Conservation (phyloP, 2,888 invertebrate species). For the Anoplius nigerrimus region DNA sequence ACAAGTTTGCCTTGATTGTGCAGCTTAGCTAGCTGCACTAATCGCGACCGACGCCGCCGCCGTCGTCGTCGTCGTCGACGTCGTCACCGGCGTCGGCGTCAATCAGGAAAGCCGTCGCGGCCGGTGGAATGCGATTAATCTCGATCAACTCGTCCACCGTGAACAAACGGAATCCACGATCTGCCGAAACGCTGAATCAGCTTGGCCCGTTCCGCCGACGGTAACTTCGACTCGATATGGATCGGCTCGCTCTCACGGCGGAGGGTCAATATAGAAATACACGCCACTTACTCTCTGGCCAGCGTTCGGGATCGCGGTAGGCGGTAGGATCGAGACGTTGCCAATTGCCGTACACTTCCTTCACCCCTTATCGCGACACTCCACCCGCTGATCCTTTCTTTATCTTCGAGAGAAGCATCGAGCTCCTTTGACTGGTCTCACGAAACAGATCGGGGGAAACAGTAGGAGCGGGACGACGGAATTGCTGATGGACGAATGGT, state of each 20-base stretch:
- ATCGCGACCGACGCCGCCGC: slow-evolving; percentile 32
- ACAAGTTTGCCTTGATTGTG: slow-evolving; percentile 7
- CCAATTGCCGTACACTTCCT: no score
- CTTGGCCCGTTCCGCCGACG: slow-evolving; percentile 25
- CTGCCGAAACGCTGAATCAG: slow-evolving; percentile 38
- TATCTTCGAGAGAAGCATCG: slow-evolving; percentile 21
- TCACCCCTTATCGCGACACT: no score
- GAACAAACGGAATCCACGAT: slow-evolving; percentile 44
- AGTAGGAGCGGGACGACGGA: neutral
- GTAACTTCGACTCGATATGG: slow-evolving; percentile 19
- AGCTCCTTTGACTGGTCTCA: slow-evolving; percentile 14
- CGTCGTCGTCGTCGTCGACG: slow-evolving; percentile 16
- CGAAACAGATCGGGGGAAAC: neutral
- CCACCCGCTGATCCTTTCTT: neutral
- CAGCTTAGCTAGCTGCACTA: slow-evolving; percentile 55
- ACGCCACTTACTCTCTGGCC: no score
- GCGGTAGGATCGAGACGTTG: no score
- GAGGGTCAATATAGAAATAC: no score
- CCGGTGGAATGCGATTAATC: slow-evolving; percentile 55
- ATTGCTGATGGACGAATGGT: slow-evolving; percentile 3
- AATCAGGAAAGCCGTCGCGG: slow-evolving; percentile 47
- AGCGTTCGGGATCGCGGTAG: no score
- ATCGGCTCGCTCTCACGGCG: no score
- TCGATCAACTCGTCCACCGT: slow-evolving; percentile 49
- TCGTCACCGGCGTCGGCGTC: slow-evolving; percentile 43